Percentiles rank a stretch among this genome's conserved stretches.
Evolutionary conservation across 64 coral and sea anemone genomes (phyloP).

Genomic region (Cladopsammia gracilis): DNA sequence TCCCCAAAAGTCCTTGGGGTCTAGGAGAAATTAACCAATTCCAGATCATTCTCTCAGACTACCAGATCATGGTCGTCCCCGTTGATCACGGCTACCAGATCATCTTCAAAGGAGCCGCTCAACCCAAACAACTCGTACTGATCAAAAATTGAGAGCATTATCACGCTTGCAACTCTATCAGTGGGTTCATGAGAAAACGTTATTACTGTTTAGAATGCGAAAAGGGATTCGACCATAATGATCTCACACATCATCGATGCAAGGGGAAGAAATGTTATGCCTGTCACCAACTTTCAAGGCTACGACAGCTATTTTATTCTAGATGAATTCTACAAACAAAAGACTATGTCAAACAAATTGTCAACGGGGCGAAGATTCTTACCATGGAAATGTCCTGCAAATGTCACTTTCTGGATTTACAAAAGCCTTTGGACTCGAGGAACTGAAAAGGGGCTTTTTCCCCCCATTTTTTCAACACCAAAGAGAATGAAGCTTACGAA

Average conservation of each 20-base stretch:
- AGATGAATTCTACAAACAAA: too few relatives aligned
- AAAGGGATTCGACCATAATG: too few relatives aligned
- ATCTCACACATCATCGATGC: not conserved
- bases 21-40: not conserved
- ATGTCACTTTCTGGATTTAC: conserved; percentile 7
- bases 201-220: too few relatives aligned
- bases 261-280: not conserved
- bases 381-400: not conserved
- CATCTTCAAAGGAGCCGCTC: not conserved
- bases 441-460: conserved; percentile 34
- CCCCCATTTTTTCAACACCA: conserved; percentile 64
- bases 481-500: not conserved
- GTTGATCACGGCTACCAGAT: not conserved
- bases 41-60: too few relatives aligned
- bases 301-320: too few relatives aligned
- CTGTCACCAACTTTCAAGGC: conserved; percentile 1
- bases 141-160: too few relatives aligned
- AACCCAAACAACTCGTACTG: too few relatives aligned
- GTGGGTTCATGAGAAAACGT: too few relatives aligned
- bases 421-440: not conserved
- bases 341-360: too few relatives aligned
- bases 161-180: too few relatives aligned
- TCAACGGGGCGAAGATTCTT: too few relatives aligned
- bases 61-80: not conserved
- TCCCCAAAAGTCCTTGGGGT: not conserved